Evolutionary conservation across 2,113 vertebrate species (phyloP).

Genomic region (Alethe castanea): DNA sequence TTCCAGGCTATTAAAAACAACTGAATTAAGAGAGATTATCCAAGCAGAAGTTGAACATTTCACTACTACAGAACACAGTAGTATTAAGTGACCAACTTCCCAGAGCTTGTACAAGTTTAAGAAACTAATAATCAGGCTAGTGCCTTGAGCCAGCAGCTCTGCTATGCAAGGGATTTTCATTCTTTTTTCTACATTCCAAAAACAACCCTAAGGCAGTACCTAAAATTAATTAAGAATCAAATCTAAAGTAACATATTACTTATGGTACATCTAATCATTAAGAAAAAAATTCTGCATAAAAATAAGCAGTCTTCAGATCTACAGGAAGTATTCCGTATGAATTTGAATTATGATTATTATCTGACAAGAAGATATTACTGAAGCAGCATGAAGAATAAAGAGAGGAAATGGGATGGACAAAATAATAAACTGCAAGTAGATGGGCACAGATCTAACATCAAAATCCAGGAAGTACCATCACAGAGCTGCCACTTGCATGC

Average conservation of each 20-base stretch:
- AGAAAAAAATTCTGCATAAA: background rate
- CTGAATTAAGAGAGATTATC: background rate
- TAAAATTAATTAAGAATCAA: background rate
- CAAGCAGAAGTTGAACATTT: background rate
- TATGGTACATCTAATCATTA: background rate
- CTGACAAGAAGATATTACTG: background rate
- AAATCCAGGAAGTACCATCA: background rate
- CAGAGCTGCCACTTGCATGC: background rate
- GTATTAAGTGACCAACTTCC: background rate
- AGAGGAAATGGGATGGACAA: background rate
- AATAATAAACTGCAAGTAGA: background rate
- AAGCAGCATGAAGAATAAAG: background rate
- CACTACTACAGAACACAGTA: background rate
- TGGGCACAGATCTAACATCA: background rate
- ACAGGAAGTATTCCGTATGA: background rate
- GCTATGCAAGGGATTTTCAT: background rate
- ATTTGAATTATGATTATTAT: background rate
- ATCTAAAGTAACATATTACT: background rate
- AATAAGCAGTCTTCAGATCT: background rate
- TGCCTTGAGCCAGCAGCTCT: background rate
- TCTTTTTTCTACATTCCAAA: background rate
- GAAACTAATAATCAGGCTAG: background rate
- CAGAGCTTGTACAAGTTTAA: background rate
- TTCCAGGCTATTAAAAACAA: background rate
- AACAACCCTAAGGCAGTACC: background rate